phyloP scores from a whole-genome alignment of 2,797 vertebrate genomes.

The Sebastes nivosus region DNA sequence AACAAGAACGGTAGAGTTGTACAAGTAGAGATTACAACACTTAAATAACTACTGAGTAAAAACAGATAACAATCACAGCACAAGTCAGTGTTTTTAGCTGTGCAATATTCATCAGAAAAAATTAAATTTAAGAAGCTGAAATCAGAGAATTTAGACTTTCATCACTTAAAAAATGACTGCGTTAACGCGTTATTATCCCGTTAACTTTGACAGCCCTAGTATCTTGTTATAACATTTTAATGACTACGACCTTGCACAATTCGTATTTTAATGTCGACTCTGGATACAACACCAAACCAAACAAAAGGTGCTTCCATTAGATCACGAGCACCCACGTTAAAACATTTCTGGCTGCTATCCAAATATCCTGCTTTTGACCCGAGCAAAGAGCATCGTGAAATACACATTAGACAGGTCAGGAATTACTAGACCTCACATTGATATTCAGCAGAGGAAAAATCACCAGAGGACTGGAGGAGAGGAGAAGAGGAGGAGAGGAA shows the following conservation, averaged over 20 bases:
- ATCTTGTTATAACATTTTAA: neutral
- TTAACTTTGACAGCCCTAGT: too few relatives aligned
- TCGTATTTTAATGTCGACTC: neutral
- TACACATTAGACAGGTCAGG: neutral
- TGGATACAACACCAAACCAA: neutral
- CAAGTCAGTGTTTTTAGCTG: neutral
- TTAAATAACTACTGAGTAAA: neutral
- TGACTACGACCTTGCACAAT: neutral
- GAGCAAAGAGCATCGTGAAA: neutral
- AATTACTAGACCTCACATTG: neutral
- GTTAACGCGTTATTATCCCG: too few relatives aligned
- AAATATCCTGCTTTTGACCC: neutral
- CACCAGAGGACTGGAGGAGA: neutral
- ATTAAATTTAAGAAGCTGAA: too few relatives aligned
- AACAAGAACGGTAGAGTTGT: neutral
- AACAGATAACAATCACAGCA: neutral
- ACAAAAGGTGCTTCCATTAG: neutral
- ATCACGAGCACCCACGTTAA: neutral
- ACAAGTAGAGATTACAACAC: neutral
- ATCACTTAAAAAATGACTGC: too few relatives aligned
- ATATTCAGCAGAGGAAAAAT: constrained; percentile 3
- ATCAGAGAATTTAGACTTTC: too few relatives aligned
- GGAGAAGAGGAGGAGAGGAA: neutral
- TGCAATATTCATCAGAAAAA: neutral
- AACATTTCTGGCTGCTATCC: neutral